Evolutionary conservation across 2,113 vertebrate genomes (phyloP).

Genomic region (Stomatorhinus ivindoensis): DNA sequence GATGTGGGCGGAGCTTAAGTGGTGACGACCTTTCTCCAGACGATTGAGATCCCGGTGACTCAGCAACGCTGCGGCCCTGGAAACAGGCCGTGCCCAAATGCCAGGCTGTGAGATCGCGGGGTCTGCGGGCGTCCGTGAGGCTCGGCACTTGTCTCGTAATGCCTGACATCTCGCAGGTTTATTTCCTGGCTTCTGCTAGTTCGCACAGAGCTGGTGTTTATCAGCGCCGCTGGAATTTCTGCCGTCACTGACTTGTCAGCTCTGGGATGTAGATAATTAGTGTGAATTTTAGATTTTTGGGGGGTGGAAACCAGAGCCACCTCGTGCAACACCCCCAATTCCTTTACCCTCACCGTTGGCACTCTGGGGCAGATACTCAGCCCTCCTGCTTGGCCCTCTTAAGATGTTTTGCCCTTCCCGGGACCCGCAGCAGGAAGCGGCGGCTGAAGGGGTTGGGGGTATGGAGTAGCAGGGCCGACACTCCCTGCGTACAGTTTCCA

Average conservation of each 20-base stretch:
- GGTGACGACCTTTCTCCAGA: neutral
- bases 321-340: constrained; percentile 19
- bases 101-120: neutral
- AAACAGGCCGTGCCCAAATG: neutral
- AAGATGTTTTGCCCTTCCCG: constrained; percentile 19
- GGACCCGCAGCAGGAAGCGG: constrained; percentile 49
- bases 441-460: constrained; percentile 43
- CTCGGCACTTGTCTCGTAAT: neutral
- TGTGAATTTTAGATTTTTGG: neutral
- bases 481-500: constrained; percentile 65
- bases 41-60: neutral
- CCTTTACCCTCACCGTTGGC: constrained; percentile 14
- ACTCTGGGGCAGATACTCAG: constrained; percentile 50
- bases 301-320: constrained; percentile 20
- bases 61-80: neutral
- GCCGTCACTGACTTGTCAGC: neutral
- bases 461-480: constrained; percentile 1
- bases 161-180: neutral
- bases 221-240: neutral
- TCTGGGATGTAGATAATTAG: neutral
- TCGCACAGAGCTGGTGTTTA: neutral
- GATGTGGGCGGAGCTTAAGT: neutral
- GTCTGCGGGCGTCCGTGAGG: neutral
- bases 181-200: neutral
- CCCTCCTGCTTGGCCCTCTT: constrained; percentile 28